These are phyloP conservation scores for Catajapyx aquilonaris DNA, from an alignment of 1,140 invertebrate genomes.

Conservation along the genomic window DNA sequence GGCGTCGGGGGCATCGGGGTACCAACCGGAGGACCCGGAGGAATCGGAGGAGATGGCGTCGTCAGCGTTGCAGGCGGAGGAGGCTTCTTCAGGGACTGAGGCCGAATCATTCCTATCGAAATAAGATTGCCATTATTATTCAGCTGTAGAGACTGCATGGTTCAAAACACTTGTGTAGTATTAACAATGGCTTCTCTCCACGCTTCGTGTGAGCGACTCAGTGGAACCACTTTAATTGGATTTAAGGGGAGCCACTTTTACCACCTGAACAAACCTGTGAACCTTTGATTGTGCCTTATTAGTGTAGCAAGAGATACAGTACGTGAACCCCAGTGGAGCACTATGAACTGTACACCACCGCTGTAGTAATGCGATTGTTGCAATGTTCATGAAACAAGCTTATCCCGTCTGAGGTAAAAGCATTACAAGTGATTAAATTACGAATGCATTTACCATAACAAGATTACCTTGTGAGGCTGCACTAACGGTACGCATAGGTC, in stretches of 20 bases:
- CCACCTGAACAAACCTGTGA: conserved; percentile 2
- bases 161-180: no score
- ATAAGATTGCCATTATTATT: no score
- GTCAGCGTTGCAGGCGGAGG: conserved; percentile 23
- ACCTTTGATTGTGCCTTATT: no score
- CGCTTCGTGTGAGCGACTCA: background rate
- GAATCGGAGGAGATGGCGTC: conserved; percentile 18
- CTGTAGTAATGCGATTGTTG: no score
- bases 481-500: conserved; percentile 9
- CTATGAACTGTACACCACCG: background rate
- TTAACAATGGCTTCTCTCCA: background rate
- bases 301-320: no score
- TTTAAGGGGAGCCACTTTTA: background rate
- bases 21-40: no score
- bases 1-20: no score
- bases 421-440: background rate
- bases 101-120: conserved; percentile 35
- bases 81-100: conserved; percentile 39
- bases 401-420: no score
- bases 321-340: background rate
- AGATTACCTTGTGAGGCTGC: conserved; percentile 1
- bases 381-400: no score
- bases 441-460: conserved; percentile 1
- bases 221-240: background rate
- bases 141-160: no score